phyloP scores from a whole-genome alignment of 2,888 invertebrate species.

The Euclidia mi region DNA sequence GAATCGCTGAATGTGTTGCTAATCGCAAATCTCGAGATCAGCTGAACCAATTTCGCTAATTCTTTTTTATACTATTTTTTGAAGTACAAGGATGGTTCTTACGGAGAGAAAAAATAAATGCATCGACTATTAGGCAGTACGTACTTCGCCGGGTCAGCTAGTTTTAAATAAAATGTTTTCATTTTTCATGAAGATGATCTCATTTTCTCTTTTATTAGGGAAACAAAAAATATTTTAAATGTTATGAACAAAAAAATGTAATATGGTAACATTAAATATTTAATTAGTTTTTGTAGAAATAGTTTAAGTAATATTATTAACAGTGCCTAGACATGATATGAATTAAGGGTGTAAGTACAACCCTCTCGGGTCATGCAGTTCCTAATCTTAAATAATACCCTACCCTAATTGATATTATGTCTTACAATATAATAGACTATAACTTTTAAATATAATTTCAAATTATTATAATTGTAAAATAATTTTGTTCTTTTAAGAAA shows the following conservation, averaged over 20 bases:
- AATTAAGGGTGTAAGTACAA: constrained; percentile 39
- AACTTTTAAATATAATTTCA: constrained; percentile 41
- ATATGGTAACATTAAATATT: background rate
- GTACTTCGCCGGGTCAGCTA: no score
- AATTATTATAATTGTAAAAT: constrained; percentile 32
- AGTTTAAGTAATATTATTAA: constrained; percentile 37
- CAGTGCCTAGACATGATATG: constrained; percentile 57
- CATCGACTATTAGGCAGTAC: no score
- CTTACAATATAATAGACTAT: constrained; percentile 44
- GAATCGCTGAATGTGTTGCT: no score
- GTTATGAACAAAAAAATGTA: no score
- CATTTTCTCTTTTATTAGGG: background rate
- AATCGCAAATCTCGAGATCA: no score
- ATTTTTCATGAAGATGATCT: background rate
- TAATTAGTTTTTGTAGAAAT: constrained; percentile 12
- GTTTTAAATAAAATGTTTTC: background rate
- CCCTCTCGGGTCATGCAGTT: constrained; percentile 32
- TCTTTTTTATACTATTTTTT: no score
- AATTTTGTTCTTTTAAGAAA: constrained; percentile 39
- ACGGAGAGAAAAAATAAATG: no score
- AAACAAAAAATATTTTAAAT: background rate
- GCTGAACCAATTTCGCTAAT: no score
- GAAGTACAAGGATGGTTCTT: no score
- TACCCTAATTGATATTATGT: constrained; percentile 52
- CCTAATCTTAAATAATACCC: constrained; percentile 38